Evolutionary conservation across 2,797 vertebrate species (phyloP), one percentile per base, ranked within the genome.

Genomic region (Brachyalestes nurse): DNA sequence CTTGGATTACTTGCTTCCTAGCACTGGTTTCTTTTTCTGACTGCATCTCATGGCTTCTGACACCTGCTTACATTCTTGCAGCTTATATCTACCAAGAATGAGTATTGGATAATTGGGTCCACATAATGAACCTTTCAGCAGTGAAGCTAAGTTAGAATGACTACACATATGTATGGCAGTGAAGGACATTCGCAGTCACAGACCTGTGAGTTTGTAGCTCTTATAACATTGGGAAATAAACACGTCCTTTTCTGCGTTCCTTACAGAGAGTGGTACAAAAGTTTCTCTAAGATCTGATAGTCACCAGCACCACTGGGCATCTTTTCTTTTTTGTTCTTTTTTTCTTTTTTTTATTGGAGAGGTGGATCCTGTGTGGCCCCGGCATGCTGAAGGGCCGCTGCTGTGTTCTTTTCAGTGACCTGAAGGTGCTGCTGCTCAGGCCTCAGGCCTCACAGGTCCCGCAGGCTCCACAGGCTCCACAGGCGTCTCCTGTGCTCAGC

Each of bases 311-410:
- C 47, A 47, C n/a, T 76, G 61, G 47, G 14, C 64, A 60, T 2
- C 13, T 34, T 64, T 17, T 38, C 17, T 13, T 40, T 6, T 2
- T 34, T 34, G 34, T 34, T 34, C 34, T 34, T 34, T 34, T 34
- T 4, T 34, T 34, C 17, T 49, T n/a, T 72, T 77, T 25, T 49
- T 40, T n/a, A 40, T 45, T 12, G 25, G 6, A 57, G 55, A 64
- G 28, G 67, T 83, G 66, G 92, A 97, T 96, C 96, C 95, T 96
- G 94, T 94, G 93, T 93, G 93, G 94, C 92, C 95, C 94, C 94
- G 96, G 95, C 89, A 97, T 98, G 95, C 95, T 99, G 95, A 99
- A 98, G 93, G 97, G 96, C 96, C 96, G 96, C 94, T 98, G 97
- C 87, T 97, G 96, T 93, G 96, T 97, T 94, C 93, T 99, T 92